These are phyloP conservation scores for Thereva unica DNA, from an alignment of 2,888 invertebrate genomes.

Conservation along the genomic window DNA sequence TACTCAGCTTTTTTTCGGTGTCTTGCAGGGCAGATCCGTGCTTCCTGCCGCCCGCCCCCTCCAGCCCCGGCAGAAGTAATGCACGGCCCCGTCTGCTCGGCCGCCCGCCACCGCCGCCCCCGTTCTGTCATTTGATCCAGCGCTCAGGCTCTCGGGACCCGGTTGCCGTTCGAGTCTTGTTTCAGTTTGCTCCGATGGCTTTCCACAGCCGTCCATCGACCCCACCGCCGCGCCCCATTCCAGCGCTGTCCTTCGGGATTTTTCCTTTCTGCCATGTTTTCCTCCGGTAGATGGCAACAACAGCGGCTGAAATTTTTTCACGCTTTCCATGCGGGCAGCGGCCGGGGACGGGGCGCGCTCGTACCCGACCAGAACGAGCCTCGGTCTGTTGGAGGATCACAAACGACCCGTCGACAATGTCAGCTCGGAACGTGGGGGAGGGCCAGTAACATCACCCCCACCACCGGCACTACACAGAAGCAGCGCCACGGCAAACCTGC, in stretches of 20 bases:
- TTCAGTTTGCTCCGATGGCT: conserved; percentile 9
- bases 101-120: not conserved
- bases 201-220: too few species aligned
- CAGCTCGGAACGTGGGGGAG: conserved; percentile 23
- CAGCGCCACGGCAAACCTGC: too few species aligned
- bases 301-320: conserved; percentile 30
- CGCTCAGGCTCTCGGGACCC: conserved; percentile 6
- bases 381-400: conserved; percentile 26
- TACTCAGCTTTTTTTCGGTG: conserved; percentile 30
- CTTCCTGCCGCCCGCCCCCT: conserved; percentile 1
- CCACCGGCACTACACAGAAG: not conserved
- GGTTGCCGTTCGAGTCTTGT: conserved; percentile 11
- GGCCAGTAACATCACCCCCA: conserved; percentile 7
- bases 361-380: not conserved
- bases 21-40: conserved; percentile 6
- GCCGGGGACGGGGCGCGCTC: not conserved
- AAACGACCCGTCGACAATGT: conserved; percentile 33
- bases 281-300: conserved; percentile 27
- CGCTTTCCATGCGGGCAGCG: conserved; percentile 14
- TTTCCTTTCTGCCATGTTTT: conserved; percentile 29
- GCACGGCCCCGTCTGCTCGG: conserved; percentile 21
- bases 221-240: too few species aligned
- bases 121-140: conserved; percentile 19
- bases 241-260: conserved; percentile 22
- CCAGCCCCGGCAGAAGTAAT: conserved; percentile 4